phyloP scores from a whole-genome alignment of 2,797 vertebrate species.

The Melanotaenia boesemani region DNA sequence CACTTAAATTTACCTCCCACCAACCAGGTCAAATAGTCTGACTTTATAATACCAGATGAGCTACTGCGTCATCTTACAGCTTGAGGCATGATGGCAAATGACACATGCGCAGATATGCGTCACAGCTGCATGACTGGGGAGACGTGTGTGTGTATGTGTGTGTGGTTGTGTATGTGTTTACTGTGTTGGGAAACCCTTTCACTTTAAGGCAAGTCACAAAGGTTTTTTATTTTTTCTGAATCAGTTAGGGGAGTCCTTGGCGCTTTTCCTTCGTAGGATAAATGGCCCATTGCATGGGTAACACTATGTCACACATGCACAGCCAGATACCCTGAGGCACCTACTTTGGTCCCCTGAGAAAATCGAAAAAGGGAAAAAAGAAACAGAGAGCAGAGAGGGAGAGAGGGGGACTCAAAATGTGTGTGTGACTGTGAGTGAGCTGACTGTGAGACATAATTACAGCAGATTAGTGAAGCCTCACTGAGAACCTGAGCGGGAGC shows the following conservation, averaged over 20 bases:
- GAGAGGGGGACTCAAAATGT: slow-evolving; percentile 36
- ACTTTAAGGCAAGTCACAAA: slow-evolving; percentile 54
- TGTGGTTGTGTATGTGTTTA: slow-evolving; percentile 18
- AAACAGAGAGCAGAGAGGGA: slow-evolving; percentile 8
- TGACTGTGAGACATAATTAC: slow-evolving; percentile 77
- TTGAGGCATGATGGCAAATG: slow-evolving; percentile 39
- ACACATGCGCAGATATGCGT: slow-evolving; percentile 57
- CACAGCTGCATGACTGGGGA: slow-evolving; percentile 33
- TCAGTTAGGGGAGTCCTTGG: slow-evolving; percentile 55
- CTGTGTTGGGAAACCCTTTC: slow-evolving; percentile 48
- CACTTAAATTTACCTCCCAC: slow-evolving; percentile 9
- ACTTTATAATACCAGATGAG: slow-evolving; percentile 37
- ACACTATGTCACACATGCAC: slow-evolving; percentile 33
- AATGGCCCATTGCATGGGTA: slow-evolving; percentile 30
- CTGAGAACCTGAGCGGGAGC: slow-evolving; percentile 69
- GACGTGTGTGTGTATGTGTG: slow-evolving; percentile 18
- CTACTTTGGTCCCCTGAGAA: slow-evolving; percentile 39
- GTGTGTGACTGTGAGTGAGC: slow-evolving; percentile 58
- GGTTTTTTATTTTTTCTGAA: slow-evolving; percentile 43
- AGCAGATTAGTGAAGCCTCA: slow-evolving; percentile 76
- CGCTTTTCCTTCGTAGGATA: slow-evolving; percentile 40
- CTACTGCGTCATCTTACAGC: slow-evolving; percentile 38
- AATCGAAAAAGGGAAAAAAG: slow-evolving; percentile 2
- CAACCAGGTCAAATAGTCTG: slow-evolving; percentile 40
- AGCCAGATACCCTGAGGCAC: slow-evolving; percentile 40